phyloP scores from a whole-genome alignment of 2,113 vertebrate genomes.

The Todiramphus chloris region DNA sequence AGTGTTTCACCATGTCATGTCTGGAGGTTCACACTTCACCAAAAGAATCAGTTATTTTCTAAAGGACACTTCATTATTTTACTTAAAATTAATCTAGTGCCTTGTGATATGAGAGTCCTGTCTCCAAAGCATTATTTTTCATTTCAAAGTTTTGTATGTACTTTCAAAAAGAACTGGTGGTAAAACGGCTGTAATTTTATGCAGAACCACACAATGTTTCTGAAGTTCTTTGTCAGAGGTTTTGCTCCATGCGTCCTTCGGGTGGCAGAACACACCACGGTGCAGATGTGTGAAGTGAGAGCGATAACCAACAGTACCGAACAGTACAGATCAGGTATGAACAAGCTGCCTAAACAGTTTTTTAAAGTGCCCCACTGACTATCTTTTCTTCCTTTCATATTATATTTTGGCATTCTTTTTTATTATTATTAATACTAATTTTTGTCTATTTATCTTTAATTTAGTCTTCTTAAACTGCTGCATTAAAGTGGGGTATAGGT shows the following conservation, averaged over 20 bases:
- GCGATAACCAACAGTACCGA: neutral
- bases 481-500: neutral
- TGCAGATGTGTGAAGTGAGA: neutral
- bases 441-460: neutral
- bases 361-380: neutral
- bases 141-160: neutral
- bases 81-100: neutral
- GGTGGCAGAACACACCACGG: conserved; percentile 63
- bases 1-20: neutral
- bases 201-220: neutral
- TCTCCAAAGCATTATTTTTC: neutral
- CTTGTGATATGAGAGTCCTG: too few relatives aligned
- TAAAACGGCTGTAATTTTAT: neutral
- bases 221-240: neutral
- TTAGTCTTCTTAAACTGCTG: neutral
- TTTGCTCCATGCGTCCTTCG: conserved; percentile 58
- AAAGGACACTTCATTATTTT: neutral
- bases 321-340: neutral
- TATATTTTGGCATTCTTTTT: neutral
- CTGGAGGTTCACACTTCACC: neutral
- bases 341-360: neutral
- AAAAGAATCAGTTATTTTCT: neutral
- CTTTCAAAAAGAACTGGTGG: neutral
- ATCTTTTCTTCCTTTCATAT: neutral
- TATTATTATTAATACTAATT: neutral